Conservation (phyloP, 2,113 vertebrate species). For the Boleophthalmus pectinirostris region DNA sequence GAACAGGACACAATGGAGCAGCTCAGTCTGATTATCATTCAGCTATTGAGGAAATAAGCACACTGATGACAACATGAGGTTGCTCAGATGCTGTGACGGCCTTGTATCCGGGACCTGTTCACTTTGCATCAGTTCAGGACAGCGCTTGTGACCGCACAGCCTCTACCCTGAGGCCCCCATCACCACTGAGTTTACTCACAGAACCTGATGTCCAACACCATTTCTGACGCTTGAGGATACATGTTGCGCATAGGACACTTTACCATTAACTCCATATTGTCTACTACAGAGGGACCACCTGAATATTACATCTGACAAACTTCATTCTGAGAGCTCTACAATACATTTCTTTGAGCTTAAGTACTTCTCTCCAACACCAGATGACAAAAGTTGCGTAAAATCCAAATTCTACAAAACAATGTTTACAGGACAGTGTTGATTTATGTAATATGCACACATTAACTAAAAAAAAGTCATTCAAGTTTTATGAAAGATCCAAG, state of each 20-base stretch:
- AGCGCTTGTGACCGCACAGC: not conserved
- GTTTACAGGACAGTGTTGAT: slow-evolving; percentile 83
- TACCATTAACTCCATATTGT: slow-evolving; percentile 52
- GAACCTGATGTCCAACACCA: slow-evolving; percentile 66
- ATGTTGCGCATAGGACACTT: slow-evolving; percentile 62
- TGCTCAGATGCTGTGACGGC: slow-evolving; percentile 15
- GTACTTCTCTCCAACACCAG: slow-evolving; percentile 74
- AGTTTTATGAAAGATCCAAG: slow-evolving; percentile 65
- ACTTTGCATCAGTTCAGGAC: not conserved
- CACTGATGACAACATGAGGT: slow-evolving; percentile 15
- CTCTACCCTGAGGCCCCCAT: slow-evolving; percentile 33
- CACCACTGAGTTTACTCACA: slow-evolving; percentile 48
- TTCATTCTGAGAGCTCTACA: slow-evolving; percentile 24
- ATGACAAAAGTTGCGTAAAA: slow-evolving; percentile 70
- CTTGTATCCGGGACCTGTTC: slow-evolving; percentile 1
- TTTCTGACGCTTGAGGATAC: slow-evolving; percentile 79
- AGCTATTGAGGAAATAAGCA: slow-evolving; percentile 39
- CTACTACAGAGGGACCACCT: slow-evolving; percentile 40
- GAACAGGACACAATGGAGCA: slow-evolving; percentile 24
- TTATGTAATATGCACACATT: slow-evolving; percentile 87
- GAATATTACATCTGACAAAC: slow-evolving; percentile 72
- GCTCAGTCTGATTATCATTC: slow-evolving; percentile 51
- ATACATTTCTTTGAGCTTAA: slow-evolving; percentile 19
- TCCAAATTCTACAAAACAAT: slow-evolving; percentile 79
- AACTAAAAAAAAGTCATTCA: slow-evolving; percentile 73